phyloP scores from a whole-genome alignment of 2,888 invertebrate genomes.

The Hipparchia semele region DNA sequence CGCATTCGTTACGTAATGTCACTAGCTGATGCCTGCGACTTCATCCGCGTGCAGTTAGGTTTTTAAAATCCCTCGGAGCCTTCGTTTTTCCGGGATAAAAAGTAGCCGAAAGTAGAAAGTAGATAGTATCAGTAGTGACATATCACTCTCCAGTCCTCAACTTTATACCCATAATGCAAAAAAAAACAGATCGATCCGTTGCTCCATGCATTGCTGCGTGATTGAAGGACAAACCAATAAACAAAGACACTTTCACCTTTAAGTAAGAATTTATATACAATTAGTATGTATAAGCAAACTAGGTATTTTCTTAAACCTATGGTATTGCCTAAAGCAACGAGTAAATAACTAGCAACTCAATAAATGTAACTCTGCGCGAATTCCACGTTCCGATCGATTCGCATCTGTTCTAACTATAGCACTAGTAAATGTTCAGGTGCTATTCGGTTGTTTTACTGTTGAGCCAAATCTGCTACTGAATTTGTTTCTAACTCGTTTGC shows the following conservation, averaged over 20 bases:
- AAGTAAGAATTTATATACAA: no score
- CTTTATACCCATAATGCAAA: no score
- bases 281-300: no score
- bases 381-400: conserved; percentile 29
- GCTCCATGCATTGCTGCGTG: no score
- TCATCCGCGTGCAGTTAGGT: background rate
- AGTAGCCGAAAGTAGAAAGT: background rate
- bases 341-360: background rate
- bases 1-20: background rate
- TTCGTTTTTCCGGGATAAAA: background rate
- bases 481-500: background rate
- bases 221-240: no score
- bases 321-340: no score
- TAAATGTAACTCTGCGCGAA: conserved; percentile 9
- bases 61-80: background rate
- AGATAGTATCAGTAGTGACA: no score
- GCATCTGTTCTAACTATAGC: conserved; percentile 30
- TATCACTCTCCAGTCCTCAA: no score
- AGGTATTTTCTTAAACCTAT: no score
- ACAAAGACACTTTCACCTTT: no score
- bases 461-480: background rate
- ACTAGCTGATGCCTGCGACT: background rate
- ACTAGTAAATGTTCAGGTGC: conserved; percentile 32
- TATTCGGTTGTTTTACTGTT: conserved; percentile 16
- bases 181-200: no score